Conservation (phyloP, 2,888 invertebrate species). For the Spisula solida region DNA sequence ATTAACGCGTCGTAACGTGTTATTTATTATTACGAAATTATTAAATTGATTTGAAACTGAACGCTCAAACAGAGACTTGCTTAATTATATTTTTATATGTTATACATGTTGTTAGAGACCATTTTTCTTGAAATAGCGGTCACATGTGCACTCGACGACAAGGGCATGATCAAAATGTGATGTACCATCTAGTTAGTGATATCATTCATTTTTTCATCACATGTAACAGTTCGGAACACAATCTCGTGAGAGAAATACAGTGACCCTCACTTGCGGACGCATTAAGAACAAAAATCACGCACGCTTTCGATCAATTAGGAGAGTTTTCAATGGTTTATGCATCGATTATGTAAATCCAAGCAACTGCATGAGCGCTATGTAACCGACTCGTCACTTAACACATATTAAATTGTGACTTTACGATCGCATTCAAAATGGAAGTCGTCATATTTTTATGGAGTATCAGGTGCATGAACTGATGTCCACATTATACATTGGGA, state of each 20-base stretch:
- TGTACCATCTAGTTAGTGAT: too few species aligned
- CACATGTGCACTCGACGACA: too few species aligned
- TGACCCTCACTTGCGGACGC: neutral
- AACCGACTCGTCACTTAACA: conserved; percentile 1
- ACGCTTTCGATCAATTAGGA: neutral
- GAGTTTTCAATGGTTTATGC: neutral
- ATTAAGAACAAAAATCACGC: conserved; percentile 20
- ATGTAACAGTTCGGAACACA: neutral
- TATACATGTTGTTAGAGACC: too few species aligned
- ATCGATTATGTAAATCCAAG: conserved; percentile 21
- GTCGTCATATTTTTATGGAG: neutral
- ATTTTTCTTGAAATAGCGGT: too few species aligned
- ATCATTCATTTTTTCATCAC: neutral
- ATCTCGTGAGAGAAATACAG: neutral
- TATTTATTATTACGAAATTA: too few species aligned
- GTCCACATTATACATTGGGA: neutral
- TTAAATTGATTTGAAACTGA: too few species aligned
- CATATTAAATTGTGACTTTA: conserved; percentile 6
- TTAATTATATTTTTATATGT: too few species aligned
- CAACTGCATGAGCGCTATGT: neutral
- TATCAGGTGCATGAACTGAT: neutral
- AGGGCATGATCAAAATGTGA: too few species aligned
- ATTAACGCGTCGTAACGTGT: too few species aligned
- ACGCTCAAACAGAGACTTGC: too few species aligned
- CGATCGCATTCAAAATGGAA: neutral